A percentile compares a stretch with the other conserved stretches of the same genome.
Conservation (phyloP, 2,888 invertebrate species). For the Crepidodera aurea region DNA sequence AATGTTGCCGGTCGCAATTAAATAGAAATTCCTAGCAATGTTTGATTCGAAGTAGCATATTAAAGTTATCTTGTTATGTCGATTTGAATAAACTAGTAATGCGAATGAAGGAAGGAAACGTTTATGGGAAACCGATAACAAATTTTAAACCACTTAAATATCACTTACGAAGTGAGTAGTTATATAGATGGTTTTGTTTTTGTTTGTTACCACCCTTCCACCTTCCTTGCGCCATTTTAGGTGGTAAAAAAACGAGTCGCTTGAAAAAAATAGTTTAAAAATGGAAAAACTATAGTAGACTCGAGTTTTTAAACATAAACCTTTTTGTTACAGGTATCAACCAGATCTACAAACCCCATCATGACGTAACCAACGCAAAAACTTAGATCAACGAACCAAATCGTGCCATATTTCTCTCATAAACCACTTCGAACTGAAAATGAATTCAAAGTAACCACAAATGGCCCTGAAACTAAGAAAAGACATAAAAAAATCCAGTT, state of each 20-base stretch:
- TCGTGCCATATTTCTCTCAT: constrained; percentile 31
- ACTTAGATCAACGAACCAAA: background rate
- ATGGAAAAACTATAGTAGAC: too few relatives aligned
- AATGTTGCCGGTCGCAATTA: background rate
- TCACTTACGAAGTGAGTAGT: too few relatives aligned
- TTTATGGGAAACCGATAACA: background rate
- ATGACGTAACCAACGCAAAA: constrained; percentile 7
- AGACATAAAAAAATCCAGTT: constrained; percentile 89
- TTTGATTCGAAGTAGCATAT: background rate
- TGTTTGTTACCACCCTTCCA: too few relatives aligned
- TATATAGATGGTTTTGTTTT: too few relatives aligned
- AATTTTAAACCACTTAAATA: background rate
- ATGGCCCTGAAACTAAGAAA: constrained; percentile 84
- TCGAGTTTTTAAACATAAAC: too few relatives aligned
- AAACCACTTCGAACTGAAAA: constrained; percentile 13
- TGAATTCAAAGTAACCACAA: constrained; percentile 51
- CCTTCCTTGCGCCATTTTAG: too few relatives aligned
- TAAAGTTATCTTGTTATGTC: background rate
- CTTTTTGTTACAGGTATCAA: constrained; percentile 2
- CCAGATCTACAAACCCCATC: background rate
- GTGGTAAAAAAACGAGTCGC: too few relatives aligned
- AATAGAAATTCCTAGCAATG: background rate
- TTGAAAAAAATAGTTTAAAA: too few relatives aligned
- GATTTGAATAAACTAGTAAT: background rate
- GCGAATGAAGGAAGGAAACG: too few relatives aligned